A percentile compares a stretch with the other conserved stretches of the same genome.
These are phyloP conservation scores for Hippocampus kuda DNA, from an alignment of 2,797 vertebrate genomes.

Conservation along the genomic window DNA sequence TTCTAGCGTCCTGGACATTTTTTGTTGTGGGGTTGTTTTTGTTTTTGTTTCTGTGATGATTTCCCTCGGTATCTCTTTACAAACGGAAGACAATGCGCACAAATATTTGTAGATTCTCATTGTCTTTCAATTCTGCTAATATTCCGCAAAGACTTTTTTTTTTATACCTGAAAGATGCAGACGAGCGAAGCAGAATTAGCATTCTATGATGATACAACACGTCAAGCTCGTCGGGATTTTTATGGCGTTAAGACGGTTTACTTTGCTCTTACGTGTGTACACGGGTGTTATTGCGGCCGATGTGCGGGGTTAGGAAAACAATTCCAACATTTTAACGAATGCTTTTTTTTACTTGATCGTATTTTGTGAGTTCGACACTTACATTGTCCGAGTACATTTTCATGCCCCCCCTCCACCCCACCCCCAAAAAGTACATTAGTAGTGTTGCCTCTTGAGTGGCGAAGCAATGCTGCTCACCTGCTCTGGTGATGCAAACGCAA, in stretches of 20 bases:
- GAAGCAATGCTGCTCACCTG: slow-evolving; percentile 17
- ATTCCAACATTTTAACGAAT: too few relatives aligned
- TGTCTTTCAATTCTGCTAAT: slow-evolving; percentile 58
- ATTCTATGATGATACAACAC: slow-evolving; percentile 34
- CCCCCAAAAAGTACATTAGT: background rate
- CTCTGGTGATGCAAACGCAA: slow-evolving; percentile 45
- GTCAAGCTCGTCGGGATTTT: slow-evolving; percentile 25
- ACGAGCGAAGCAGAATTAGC: slow-evolving; percentile 23
- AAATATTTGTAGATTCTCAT: slow-evolving; percentile 68
- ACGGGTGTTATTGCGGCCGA: too few relatives aligned
- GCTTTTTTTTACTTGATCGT: too few relatives aligned
- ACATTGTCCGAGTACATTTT: too few relatives aligned
- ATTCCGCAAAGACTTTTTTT: slow-evolving; percentile 38
- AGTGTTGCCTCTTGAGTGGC: background rate
- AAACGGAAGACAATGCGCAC: slow-evolving; percentile 65
- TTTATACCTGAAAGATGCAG: slow-evolving; percentile 35
- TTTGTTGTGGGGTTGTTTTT: slow-evolving; percentile 13
- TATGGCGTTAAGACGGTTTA: slow-evolving; percentile 37
- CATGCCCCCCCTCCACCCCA: too few relatives aligned
- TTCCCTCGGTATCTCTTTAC: slow-evolving; percentile 71
- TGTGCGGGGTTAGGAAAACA: too few relatives aligned
- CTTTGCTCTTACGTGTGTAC: too few relatives aligned
- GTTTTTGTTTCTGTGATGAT: slow-evolving; percentile 66
- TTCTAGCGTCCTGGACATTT: slow-evolving; percentile 41
- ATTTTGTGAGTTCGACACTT: too few relatives aligned